Conservation (phyloP, 2,113 vertebrate genomes). For the Gymnobelideus leadbeateri region DNA sequence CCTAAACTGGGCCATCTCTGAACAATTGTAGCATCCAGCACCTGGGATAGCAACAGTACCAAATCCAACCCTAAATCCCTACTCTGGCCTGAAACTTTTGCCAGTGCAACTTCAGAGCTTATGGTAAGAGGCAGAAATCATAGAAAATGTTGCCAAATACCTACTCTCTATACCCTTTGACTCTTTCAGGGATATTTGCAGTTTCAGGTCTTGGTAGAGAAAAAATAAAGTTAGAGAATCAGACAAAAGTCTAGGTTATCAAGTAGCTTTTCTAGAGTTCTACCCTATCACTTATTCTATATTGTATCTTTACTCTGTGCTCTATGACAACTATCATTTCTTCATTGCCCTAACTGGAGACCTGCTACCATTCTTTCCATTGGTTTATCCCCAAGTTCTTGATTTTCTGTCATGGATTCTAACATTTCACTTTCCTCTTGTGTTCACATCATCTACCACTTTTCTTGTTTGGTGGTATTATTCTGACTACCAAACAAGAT, state of each 20-base stretch:
- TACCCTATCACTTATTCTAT: background rate
- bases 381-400: background rate
- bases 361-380: background rate
- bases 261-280: background rate
- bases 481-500: background rate
- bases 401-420: background rate
- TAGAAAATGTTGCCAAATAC: background rate
- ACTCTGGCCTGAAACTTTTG: background rate
- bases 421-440: background rate
- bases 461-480: background rate
- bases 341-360: background rate
- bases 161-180: background rate
- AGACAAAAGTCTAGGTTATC: background rate
- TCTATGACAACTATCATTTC: background rate
- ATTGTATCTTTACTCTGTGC: background rate
- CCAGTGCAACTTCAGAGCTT: background rate
- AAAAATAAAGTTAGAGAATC: background rate
- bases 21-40: background rate
- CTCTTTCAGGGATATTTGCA: background rate
- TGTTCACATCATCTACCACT: background rate
- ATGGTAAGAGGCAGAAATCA: background rate
- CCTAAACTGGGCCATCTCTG: background rate
- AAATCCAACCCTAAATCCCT: background rate
- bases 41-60: background rate
- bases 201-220: background rate